Conservation (phyloP, 2,113 vertebrate species). For the Dicentrarchus labrax region DNA sequence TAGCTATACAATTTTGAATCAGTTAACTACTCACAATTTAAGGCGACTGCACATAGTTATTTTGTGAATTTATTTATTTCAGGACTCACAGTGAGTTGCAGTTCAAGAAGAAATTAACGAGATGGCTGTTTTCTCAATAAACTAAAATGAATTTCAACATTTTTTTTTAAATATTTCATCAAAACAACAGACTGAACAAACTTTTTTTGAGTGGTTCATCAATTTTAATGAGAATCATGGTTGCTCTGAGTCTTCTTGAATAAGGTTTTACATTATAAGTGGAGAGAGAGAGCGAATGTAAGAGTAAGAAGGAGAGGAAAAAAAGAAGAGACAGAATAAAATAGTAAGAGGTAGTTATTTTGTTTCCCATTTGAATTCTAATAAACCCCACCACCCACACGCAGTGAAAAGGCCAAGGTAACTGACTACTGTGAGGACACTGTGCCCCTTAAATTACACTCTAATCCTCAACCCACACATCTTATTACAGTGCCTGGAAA, state of each 20-base stretch:
- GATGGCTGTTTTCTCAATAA: not conserved
- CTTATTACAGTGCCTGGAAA: constrained; percentile 35
- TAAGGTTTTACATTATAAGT: not conserved
- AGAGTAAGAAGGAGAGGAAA: not conserved
- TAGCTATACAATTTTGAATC: too few species aligned
- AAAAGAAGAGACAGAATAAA: not conserved
- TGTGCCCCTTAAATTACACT: constrained; percentile 47
- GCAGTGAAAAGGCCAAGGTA: constrained; percentile 5
- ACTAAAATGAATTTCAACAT: not conserved
- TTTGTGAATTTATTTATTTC: too few species aligned
- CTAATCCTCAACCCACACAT: constrained; percentile 52
- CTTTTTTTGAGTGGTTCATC: not conserved
- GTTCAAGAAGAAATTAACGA: too few species aligned
- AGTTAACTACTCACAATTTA: too few species aligned
- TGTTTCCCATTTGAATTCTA: constrained; percentile 40
- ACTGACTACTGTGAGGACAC: constrained; percentile 14
- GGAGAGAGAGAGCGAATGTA: not conserved
- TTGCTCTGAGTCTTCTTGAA: not conserved
- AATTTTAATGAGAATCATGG: constrained; percentile 3
- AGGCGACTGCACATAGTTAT: too few species aligned
- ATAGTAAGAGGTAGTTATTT: constrained; percentile 23
- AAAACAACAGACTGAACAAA: not conserved
- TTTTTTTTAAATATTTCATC: not conserved
- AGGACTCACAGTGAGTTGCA: too few species aligned
- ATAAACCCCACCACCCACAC: constrained; percentile 19